These are phyloP conservation scores for Geotrypetes seraphini DNA, from an alignment of 2,797 vertebrate species.

Conservation along the genomic window DNA sequence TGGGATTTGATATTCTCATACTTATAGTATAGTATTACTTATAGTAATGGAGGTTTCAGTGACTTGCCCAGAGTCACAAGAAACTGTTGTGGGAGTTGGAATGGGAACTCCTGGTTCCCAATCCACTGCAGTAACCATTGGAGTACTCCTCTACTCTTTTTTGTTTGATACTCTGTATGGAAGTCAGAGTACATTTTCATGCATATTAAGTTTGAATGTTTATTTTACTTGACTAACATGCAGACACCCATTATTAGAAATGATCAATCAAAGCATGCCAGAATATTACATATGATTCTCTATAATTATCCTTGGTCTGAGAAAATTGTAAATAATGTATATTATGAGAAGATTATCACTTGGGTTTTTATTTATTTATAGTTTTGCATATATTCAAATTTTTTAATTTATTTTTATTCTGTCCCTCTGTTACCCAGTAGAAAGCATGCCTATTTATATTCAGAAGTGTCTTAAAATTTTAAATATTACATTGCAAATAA, in stretches of 20 bases:
- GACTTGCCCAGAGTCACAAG: too few species aligned
- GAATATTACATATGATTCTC: neutral
- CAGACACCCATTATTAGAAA: slow-evolving; percentile 1
- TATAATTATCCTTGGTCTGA: slow-evolving; percentile 2
- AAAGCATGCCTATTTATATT: neutral
- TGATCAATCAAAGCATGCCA: slow-evolving; percentile 1
- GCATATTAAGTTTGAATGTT: slow-evolving; percentile 3
- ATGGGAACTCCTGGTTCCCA: too few species aligned
- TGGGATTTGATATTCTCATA: too few species aligned
- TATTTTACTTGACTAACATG: neutral
- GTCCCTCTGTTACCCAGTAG: neutral
- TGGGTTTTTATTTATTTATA: slow-evolving; percentile 1
- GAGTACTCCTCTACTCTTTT: too few species aligned
- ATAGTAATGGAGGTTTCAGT: too few species aligned
- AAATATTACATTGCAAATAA: too few species aligned
- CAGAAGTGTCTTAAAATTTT: too few species aligned
- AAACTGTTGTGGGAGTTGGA: too few species aligned
- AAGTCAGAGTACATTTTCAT: too few species aligned
- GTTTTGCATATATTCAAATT: neutral
- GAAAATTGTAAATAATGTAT: slow-evolving; percentile 4
- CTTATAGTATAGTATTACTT: too few species aligned
- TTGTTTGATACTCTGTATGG: too few species aligned
- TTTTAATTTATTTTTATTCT: slow-evolving; percentile 7
- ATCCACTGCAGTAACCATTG: too few species aligned
- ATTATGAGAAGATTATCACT: neutral